Conservation (phyloP, 2,888 invertebrate genomes). For the Papilio demoleus region DNA sequence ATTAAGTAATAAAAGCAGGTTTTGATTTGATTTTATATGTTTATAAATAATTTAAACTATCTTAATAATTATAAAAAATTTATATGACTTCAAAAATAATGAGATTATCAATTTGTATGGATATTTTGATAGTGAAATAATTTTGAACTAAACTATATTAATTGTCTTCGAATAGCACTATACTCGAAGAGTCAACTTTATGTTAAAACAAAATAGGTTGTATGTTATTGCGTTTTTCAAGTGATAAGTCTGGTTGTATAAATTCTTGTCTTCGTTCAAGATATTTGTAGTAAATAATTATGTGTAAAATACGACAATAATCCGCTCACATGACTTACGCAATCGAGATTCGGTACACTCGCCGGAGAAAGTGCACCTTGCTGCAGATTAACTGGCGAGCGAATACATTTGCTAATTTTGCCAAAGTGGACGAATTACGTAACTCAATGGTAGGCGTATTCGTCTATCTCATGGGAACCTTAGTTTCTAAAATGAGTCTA, state of each 20-base stretch:
- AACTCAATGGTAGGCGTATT: conserved; percentile 28
- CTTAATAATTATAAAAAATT: no score
- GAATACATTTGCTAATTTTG: conserved; percentile 62
- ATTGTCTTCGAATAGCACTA: no score
- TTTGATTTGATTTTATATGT: not conserved
- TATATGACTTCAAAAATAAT: no score
- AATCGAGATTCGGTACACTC: conserved; percentile 58
- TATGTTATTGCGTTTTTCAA: not conserved
- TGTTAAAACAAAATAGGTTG: no score
- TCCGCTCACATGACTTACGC: conserved; percentile 47
- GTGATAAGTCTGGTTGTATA: not conserved
- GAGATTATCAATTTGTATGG: no score
- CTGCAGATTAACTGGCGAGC: conserved; percentile 54
- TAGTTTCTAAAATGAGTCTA: conserved; percentile 28
- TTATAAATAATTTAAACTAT: no score
- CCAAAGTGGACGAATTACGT: conserved; percentile 45
- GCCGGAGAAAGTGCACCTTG: conserved; percentile 70
- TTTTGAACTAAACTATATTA: no score
- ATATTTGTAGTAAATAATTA: conserved; percentile 19
- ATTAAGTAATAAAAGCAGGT: not conserved
- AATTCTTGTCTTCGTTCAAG: conserved; percentile 8
- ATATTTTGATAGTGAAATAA: no score
- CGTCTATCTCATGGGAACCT: conserved; percentile 8
- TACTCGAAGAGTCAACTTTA: no score
- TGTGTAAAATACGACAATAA: conserved; percentile 27